Conservation (phyloP, 2,797 vertebrate genomes). For the Microctenopoma steveboyesi region DNA sequence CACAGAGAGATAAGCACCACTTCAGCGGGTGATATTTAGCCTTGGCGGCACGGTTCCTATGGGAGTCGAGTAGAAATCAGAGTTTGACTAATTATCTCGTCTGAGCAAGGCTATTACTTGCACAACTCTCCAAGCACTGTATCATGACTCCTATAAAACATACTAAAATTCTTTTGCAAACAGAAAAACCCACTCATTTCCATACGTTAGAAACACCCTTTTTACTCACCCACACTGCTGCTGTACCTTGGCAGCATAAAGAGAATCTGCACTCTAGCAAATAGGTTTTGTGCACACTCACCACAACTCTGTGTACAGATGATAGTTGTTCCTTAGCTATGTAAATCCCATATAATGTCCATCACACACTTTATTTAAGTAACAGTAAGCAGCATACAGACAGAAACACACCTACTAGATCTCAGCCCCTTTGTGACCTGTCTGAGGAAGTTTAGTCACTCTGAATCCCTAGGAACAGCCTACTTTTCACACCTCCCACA, state of each 20-base stretch:
- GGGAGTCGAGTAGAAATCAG: constrained; percentile 70
- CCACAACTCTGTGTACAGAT: constrained; percentile 42
- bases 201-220: constrained; percentile 29
- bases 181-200: constrained; percentile 34
- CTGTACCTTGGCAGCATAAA: constrained; percentile 3
- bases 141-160: constrained; percentile 62
- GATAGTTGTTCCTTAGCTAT: constrained; percentile 40
- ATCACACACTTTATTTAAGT: constrained; percentile 54
- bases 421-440: constrained; percentile 56
- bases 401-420: constrained; percentile 5
- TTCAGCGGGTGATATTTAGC: constrained; percentile 72
- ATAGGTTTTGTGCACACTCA: constrained; percentile 41
- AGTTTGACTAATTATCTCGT: constrained; percentile 77
- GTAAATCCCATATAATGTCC: constrained; percentile 58
- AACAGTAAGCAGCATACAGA: constrained; percentile 39
- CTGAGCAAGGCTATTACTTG: constrained; percentile 64
- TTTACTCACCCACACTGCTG: constrained; percentile 21
- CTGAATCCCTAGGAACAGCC: constrained; percentile 54
- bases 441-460: constrained; percentile 61
- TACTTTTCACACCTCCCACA: constrained; percentile 73
- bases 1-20: constrained; percentile 71
- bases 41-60: constrained; percentile 61
- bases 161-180: constrained; percentile 41
- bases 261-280: background rate
- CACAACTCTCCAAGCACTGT: constrained; percentile 58